These are phyloP conservation scores for Coremacera marginata DNA, from an alignment of 2,888 invertebrate species.

Conservation along the genomic window DNA sequence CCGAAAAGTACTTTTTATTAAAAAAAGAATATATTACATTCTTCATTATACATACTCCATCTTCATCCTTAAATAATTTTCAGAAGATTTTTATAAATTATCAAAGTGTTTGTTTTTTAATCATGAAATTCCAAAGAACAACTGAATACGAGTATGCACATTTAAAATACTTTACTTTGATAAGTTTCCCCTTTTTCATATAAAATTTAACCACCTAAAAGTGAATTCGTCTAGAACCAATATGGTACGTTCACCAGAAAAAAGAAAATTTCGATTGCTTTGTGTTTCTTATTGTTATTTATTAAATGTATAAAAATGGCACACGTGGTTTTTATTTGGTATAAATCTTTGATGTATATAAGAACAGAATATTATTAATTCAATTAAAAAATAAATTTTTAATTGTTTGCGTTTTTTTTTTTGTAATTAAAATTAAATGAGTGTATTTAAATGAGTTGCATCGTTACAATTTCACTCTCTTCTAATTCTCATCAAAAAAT, in stretches of 20 bases:
- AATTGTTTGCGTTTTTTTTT: conserved; percentile 9
- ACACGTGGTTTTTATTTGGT: conserved; percentile 26
- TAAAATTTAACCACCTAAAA: too few relatives aligned
- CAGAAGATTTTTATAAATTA: too few relatives aligned
- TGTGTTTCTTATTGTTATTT: conserved; percentile 30
- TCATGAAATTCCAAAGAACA: too few relatives aligned
- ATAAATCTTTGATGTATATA: conserved; percentile 33
- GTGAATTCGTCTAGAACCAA: too few relatives aligned
- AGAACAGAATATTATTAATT: conserved; percentile 47
- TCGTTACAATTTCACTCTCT: not conserved
- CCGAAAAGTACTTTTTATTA: too few relatives aligned
- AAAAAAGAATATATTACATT: too few relatives aligned
- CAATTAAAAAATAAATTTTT: conserved; percentile 46
- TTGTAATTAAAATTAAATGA: conserved; percentile 43
- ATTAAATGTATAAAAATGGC: conserved; percentile 38
- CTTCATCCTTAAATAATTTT: too few relatives aligned
- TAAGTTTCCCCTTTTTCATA: too few relatives aligned
- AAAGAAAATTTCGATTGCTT: not conserved
- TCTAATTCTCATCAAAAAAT: not conserved
- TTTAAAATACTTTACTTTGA: too few relatives aligned
- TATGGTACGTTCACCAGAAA: not conserved
- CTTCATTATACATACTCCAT: too few relatives aligned
- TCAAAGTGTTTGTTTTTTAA: too few relatives aligned
- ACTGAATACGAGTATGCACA: too few relatives aligned
- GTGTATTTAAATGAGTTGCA: conserved; percentile 4